A percentile compares a stretch with the other conserved stretches of the same genome.
These are phyloP conservation scores for Lethenteron reissneri DNA, from an alignment of 2,113 vertebrate genomes.

Conservation along the genomic window DNA sequence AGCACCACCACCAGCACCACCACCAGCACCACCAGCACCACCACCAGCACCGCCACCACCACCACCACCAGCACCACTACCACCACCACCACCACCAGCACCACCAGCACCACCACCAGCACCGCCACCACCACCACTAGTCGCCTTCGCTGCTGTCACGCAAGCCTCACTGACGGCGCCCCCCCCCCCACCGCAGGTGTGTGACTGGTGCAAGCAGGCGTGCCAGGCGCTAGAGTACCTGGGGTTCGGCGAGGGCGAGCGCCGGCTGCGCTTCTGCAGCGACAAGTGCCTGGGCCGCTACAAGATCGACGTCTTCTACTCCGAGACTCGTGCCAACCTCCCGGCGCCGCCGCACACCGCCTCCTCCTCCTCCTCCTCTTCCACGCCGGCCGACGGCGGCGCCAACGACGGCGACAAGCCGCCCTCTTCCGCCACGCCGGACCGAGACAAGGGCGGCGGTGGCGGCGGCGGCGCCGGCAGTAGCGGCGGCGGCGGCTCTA, in stretches of 20 bases:
- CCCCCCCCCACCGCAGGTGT: not conserved
- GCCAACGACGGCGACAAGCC: not conserved
- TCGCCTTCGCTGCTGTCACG: no score
- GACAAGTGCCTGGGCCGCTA: not conserved
- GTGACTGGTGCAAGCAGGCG: constrained; percentile 2
- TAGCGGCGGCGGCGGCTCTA: not conserved
- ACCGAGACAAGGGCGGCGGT: not conserved
- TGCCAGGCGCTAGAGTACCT: not conserved
- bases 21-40: no score
- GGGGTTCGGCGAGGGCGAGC: not conserved
- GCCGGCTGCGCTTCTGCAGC: not conserved
- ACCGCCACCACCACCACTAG: no score
- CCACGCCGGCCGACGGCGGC: not conserved
- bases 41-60: no score
- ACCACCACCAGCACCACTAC: no score
- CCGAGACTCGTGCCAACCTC: constrained; percentile 2
- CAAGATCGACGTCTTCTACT: constrained; percentile 2
- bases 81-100: no score
- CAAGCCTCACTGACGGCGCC: no score
- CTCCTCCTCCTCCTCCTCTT: not conserved
- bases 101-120: no score
- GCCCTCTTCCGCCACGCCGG: not conserved
- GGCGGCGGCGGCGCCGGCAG: not conserved
- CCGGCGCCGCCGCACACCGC: not conserved
- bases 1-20: no score